Base-by-base conservation (phyloP, 2,113 vertebrate genomes). In the Halcyon senegalensis region DNA sequence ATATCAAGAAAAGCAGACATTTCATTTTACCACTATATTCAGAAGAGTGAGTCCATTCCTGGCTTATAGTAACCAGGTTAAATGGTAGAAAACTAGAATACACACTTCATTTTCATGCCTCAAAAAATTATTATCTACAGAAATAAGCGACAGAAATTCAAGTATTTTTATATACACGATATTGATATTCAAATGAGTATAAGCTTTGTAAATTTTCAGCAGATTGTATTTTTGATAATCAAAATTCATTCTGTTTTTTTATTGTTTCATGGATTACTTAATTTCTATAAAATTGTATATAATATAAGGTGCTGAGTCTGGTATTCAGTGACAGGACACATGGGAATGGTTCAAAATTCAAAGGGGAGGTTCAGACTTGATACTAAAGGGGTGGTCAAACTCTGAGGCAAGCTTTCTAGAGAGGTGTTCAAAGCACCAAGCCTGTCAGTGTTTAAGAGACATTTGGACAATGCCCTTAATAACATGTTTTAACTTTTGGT, bases 361-460 rank as follows among this genome's bases (percentile, higher is more conserved):
- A n/a, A 62, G 25, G 4, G 5, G 31, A 37, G 19, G 2, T 85
- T 74, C 21, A 73, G 28, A 66, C 20, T 44, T 48, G 46, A 33
- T 76, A n/a, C 10, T 5, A 6, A 50, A 9, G 28, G 12, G 13
- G 6, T 35, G 11, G 5, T 30, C 24, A 72, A 77, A 46, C 25
- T 51, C 13, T 60, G 35, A 16, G 81, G 60, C 9, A 46, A 16
- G 18, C 10, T 66, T 69, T 2, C n/a, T 81, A 21, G 44, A 81
- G 12, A 73, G 1, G 1, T 31, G 20, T 27, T 63, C 0, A 0
- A 14, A 46, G 16, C 4, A 5, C 6, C 15, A 55, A 33, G 9
- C 5, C 31, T 55, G 7, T 27, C 28, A 63, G 2, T 33, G 10
- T 43, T 84, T 48, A 63, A n/a, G 7, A 35, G 7, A 14, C 8